These are phyloP conservation scores for Napeogenes sylphis DNA, from an alignment of 2,888 invertebrate species.

Conservation along the genomic window DNA sequence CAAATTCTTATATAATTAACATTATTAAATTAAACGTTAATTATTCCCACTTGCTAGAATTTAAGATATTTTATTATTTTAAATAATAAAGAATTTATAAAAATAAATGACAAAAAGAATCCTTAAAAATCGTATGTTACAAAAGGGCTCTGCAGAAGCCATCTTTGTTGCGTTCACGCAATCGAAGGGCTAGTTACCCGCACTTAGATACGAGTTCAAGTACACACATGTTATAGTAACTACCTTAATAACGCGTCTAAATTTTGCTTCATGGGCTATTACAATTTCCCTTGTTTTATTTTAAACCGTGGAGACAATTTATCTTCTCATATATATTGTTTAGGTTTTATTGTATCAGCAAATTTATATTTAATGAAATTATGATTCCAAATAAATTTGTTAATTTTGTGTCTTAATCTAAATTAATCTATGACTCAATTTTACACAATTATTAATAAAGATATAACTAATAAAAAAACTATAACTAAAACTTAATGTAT, in stretches of 20 bases:
- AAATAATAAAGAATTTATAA: background rate
- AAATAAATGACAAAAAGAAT: background rate
- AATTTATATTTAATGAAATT: too few relatives aligned
- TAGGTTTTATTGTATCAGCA: background rate
- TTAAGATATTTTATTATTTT: background rate
- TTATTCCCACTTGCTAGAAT: too few relatives aligned
- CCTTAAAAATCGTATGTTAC: conserved; percentile 10
- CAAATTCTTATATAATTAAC: too few relatives aligned
- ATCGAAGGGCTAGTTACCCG: conserved; percentile 35
- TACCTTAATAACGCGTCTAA: conserved; percentile 28
- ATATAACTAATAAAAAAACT: too few relatives aligned
- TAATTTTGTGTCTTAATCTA: too few relatives aligned
- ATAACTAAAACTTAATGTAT: too few relatives aligned
- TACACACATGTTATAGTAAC: conserved; percentile 28
- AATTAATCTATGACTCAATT: too few relatives aligned
- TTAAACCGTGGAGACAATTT: background rate
- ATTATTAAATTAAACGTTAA: too few relatives aligned
- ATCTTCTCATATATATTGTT: background rate
- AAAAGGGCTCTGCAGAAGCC: conserved; percentile 27
- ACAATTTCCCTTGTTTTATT: conserved; percentile 13
- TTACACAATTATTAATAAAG: too few relatives aligned
- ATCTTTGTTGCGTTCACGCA: conserved; percentile 59
- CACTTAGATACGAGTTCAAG: conserved; percentile 32
- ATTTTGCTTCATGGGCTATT: conserved; percentile 17
- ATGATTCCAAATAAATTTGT: too few relatives aligned